phyloP scores from a whole-genome alignment of 2,113 vertebrate species.

The Melanerpes formicivorus region DNA sequence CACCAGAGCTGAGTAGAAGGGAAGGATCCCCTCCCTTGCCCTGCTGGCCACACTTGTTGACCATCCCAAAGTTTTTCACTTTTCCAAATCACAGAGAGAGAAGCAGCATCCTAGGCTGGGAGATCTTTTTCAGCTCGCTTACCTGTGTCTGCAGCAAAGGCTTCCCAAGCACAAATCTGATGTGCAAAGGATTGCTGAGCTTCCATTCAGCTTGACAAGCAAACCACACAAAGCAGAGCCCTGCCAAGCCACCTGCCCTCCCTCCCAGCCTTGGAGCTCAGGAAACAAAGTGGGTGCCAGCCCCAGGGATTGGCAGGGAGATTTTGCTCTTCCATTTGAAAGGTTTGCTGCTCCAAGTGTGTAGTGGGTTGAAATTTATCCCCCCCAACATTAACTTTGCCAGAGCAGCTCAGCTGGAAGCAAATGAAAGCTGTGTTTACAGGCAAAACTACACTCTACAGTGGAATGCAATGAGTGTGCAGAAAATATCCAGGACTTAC shows the following conservation, averaged over 20 bases:
- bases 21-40: too few species aligned
- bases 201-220: neutral
- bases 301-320: neutral
- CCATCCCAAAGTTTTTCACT: neutral
- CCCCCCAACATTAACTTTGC: too few species aligned
- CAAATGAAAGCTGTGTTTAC: too few species aligned
- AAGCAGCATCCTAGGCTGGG: neutral
- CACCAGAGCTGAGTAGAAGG: too few species aligned
- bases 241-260: neutral
- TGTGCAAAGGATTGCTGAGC: fast-evolving
- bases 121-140: neutral
- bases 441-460: too few species aligned
- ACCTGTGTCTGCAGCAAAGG: neutral
- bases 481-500: too few species aligned
- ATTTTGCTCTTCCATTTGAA: neutral
- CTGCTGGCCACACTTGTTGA: neutral
- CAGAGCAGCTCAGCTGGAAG: too few species aligned
- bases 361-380: too few species aligned
- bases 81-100: neutral
- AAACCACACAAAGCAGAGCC: fast-evolving
- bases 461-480: too few species aligned
- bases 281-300: neutral
- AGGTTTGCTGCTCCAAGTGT: neutral
- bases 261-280: neutral
- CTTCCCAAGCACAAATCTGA: neutral